Conservation (phyloP, 2,113 vertebrate species). For the Cheirogaleus medius region DNA sequence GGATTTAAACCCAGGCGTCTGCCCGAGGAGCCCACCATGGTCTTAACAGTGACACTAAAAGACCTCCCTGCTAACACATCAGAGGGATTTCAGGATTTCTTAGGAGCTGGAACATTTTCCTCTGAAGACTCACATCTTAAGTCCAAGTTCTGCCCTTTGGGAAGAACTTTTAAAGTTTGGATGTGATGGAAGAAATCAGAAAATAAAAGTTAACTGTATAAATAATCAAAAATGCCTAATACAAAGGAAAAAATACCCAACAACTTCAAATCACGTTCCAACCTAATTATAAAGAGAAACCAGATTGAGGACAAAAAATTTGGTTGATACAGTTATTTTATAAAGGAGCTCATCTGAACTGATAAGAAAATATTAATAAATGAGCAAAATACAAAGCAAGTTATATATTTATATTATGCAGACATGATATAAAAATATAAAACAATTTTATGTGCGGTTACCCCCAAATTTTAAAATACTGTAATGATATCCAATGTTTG, state of each 20-base stretch:
- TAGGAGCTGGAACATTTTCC: neutral
- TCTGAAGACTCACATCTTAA: constrained; percentile 12
- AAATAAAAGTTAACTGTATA: constrained; percentile 35
- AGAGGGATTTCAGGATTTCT: constrained; percentile 18
- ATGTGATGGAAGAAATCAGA: constrained; percentile 43
- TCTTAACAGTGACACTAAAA: neutral
- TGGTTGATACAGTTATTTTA: neutral
- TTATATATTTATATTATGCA: neutral
- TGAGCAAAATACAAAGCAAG: neutral
- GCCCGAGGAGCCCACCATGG: neutral
- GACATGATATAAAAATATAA: neutral
- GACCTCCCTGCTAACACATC: neutral
- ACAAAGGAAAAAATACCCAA: neutral
- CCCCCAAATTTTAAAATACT: neutral
- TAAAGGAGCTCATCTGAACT: neutral
- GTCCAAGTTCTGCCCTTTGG: neutral
- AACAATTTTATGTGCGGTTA: neutral
- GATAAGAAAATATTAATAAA: constrained; percentile 35
- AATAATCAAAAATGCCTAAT: constrained; percentile 42
- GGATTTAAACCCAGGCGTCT: neutral
- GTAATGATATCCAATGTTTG: neutral
- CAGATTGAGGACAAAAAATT: neutral
- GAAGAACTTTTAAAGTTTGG: constrained; percentile 44
- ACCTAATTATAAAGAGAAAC: constrained; percentile 2
- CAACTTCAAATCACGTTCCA: neutral